Percentiles rank a stretch among this genome's conserved stretches.
phyloP scores from a whole-genome alignment of 2,888 invertebrate species.

The Caenorhabditis uteleia region DNA sequence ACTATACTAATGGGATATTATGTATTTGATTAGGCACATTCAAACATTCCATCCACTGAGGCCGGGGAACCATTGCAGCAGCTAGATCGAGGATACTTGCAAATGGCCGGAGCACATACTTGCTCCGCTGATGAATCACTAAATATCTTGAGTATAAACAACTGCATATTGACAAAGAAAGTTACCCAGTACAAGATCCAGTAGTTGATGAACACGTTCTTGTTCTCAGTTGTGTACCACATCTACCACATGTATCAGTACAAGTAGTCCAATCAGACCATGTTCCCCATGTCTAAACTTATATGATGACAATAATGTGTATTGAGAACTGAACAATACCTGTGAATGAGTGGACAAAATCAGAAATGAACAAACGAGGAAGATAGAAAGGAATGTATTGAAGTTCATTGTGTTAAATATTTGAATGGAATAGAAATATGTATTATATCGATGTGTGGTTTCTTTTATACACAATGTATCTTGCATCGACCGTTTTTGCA shows the following conservation, averaged over 20 bases:
- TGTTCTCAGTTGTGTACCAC: conserved; percentile 45
- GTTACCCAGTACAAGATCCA: conserved; percentile 14
- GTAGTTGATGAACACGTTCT: conserved; percentile 17
- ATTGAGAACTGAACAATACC: too few species aligned
- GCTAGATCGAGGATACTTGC: conserved; percentile 25
- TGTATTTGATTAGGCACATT: conserved; percentile 20
- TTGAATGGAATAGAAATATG: too few species aligned
- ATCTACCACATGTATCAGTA: conserved; percentile 54
- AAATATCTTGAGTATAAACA: conserved; percentile 2
- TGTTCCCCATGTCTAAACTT: conserved; percentile 28
- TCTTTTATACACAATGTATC: too few species aligned
- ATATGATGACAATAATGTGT: neutral
- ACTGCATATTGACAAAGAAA: neutral
- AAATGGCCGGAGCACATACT: conserved; percentile 17
- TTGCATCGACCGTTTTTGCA: too few species aligned
- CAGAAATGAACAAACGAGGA: too few species aligned
- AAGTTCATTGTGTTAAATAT: too few species aligned
- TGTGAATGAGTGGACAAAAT: too few species aligned
- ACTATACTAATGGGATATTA: too few species aligned
- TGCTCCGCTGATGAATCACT: conserved; percentile 19
- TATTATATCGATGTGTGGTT: too few species aligned
- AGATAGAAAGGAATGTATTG: too few species aligned
- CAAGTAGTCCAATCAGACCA: conserved; percentile 55
- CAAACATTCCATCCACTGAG: conserved; percentile 22
- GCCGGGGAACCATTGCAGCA: conserved; percentile 30